These are phyloP conservation scores for Drosophila mojavensis DNA, from an alignment of 1,140 invertebrate species.

Conservation along the genomic window DNA sequence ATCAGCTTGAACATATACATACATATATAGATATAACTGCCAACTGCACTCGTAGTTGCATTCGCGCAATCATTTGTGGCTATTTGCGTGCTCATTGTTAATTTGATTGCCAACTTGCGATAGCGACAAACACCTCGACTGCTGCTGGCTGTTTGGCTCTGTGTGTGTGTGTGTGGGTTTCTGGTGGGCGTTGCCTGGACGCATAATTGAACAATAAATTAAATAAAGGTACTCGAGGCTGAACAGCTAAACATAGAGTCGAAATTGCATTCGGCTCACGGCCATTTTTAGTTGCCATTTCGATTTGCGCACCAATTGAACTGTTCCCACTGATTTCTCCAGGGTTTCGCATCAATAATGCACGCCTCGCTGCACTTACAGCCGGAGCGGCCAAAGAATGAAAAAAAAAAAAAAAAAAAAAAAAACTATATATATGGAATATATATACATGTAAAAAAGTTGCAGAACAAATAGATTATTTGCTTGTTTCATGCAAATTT, in stretches of 20 bases:
- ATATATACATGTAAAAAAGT: no score
- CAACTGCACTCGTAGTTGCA: not conserved
- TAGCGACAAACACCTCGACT: constrained; percentile 61
- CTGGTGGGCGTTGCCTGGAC: constrained; percentile 38
- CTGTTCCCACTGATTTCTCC: constrained; percentile 23
- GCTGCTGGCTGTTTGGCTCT: not conserved
- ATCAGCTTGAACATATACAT: constrained; percentile 25
- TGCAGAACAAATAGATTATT: not conserved
- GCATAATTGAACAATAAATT: constrained; percentile 80
- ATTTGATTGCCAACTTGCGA: constrained; percentile 67
- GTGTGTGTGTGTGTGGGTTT: not conserved
- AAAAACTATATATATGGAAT: not conserved
- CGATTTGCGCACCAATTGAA: constrained; percentile 34
- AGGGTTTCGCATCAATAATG: constrained; percentile 31
- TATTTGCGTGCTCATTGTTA: constrained; percentile 79
- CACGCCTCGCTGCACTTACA: constrained; percentile 16
- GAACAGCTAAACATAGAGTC: constrained; percentile 17
- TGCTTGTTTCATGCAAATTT: no score
- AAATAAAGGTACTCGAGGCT: constrained; percentile 45
- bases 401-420: not conserved
- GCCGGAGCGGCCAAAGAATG: not conserved
- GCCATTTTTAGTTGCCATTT: constrained; percentile 37
- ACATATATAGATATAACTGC: not conserved
- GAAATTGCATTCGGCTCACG: constrained; percentile 48
- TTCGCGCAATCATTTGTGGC: constrained; percentile 62